Evolutionary conservation across 2,888 invertebrate genomes (phyloP), one percentile per base, ranked within the genome.

Genomic region (Drosophila rubida): DNA sequence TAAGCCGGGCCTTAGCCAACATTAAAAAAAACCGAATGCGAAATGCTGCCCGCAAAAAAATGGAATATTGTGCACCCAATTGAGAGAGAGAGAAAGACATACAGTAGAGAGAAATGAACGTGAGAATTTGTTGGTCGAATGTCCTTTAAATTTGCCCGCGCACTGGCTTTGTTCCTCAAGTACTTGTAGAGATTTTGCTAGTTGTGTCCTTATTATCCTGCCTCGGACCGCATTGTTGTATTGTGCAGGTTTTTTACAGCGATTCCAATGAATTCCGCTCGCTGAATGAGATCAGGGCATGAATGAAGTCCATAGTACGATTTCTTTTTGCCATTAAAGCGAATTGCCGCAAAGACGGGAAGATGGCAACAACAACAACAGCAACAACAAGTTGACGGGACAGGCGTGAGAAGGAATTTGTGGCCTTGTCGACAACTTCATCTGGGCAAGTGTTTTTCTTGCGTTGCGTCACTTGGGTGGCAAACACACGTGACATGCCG

Each of bases 161-260:
- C 62, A 42, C 37, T 14, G 27, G 50, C 55, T 73, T 78, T 86
- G 79, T 80, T 69, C 66, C 54, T 86, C 64, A 80, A 84, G 83
- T 80, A 60, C 75, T 72, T 74, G 76, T 65, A 69, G 50, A 82
- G 82, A 82, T 80, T 83, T 86, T 83, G 83, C 73, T 83, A 86
- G 83, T 84, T 79, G 75, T 84, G 81, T 84, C 80, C 83, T 83
- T 84, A 83, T 86, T 84, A 86, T 84, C 45, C 73, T 65, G 71
- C 66, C 71, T 60, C 54, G 68, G 72, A 68, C 68, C 4, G 74
- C 66, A 78, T 83, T 82, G 80, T 54, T 54, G 42, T 50, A 32
- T 32, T 32, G 32, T 32, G 11, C n/a, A 32, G 32, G n/a, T 32
- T 32, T 32, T 32, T 32, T 32, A 32, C 32, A 77, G 42, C 42